Conservation (phyloP, 2,888 invertebrate species). For the Diploptera punctata region DNA sequence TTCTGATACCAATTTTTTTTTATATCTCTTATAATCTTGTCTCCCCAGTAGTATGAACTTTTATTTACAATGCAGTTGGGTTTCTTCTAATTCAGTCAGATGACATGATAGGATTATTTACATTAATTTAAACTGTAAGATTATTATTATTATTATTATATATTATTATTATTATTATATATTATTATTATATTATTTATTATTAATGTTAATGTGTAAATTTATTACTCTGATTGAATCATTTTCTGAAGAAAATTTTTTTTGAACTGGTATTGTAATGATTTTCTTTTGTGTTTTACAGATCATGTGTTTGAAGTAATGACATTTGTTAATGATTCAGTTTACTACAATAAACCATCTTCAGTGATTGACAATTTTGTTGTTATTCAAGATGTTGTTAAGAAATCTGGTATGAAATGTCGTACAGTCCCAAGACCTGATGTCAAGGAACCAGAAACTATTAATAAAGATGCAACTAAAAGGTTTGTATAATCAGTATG, state of each 20-base stretch:
- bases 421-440: conserved; percentile 63
- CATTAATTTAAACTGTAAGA: no score
- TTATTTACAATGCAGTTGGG: no score
- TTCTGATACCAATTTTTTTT: no score
- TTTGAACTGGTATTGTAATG: not conserved
- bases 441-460: conserved; percentile 53
- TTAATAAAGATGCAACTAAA: conserved; percentile 47
- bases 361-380: conserved; percentile 68
- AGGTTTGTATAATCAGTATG: conserved; percentile 2
- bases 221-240: conserved; percentile 5
- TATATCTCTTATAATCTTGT: no score
- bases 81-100: no score
- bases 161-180: not conserved
- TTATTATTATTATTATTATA: not conserved
- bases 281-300: conserved; percentile 54
- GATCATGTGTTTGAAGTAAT: conserved; percentile 74
- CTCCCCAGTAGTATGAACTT: no score
- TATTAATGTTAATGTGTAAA: not conserved
- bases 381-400: conserved; percentile 71
- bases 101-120: no score
- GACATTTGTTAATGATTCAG: conserved; percentile 66
- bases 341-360: conserved; percentile 60
- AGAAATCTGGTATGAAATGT: conserved; percentile 70
- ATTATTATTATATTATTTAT: not conserved
- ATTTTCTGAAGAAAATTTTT: not conserved